A percentile compares a stretch with the other conserved stretches of the same genome.
Evolutionary conservation across 2,888 invertebrate genomes (phyloP).

Genomic region (Ectemnius continuus): DNA sequence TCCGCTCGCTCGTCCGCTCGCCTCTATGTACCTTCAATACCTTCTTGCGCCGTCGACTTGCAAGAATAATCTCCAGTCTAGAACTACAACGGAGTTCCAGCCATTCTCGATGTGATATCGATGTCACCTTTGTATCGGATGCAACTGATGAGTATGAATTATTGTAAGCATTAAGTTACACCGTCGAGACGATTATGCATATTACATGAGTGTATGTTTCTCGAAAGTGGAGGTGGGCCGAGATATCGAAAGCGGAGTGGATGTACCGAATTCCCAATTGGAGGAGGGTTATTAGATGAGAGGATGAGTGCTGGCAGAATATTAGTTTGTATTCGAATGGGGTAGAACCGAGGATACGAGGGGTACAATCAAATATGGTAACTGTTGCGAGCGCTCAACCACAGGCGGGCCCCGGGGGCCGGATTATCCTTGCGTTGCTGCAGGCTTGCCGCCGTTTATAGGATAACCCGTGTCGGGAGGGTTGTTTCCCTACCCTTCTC

Average conservation of each 20-base stretch:
- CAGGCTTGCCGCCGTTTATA: conserved; percentile 72
- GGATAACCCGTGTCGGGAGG: conserved; percentile 72
- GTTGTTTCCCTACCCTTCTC: conserved; percentile 50
- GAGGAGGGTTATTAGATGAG: conserved; percentile 28
- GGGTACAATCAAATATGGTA: conserved; percentile 76
- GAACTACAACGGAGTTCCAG: no score
- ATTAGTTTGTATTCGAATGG: conserved; percentile 64
- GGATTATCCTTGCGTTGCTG: conserved; percentile 70
- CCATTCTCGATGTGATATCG: no score
- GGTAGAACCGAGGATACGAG: conserved; percentile 50
- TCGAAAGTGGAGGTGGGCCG: no score
- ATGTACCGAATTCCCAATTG: background rate
- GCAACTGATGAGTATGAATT: no score
- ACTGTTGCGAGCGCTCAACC: conserved; percentile 76
- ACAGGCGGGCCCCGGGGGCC: conserved; percentile 75
- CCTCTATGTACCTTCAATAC: no score
- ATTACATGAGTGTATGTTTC: no score
- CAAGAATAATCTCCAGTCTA: no score
- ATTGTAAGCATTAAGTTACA: no score
- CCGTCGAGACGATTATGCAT: no score
- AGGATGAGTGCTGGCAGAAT: conserved; percentile 25
- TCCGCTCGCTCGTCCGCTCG: background rate
- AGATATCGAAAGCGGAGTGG: no score
- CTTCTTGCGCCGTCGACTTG: no score
- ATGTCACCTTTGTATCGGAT: no score